These are phyloP conservation scores for Spinibarbus caldwelli DNA, from an alignment of 2,797 vertebrate species.

Conservation along the genomic window DNA sequence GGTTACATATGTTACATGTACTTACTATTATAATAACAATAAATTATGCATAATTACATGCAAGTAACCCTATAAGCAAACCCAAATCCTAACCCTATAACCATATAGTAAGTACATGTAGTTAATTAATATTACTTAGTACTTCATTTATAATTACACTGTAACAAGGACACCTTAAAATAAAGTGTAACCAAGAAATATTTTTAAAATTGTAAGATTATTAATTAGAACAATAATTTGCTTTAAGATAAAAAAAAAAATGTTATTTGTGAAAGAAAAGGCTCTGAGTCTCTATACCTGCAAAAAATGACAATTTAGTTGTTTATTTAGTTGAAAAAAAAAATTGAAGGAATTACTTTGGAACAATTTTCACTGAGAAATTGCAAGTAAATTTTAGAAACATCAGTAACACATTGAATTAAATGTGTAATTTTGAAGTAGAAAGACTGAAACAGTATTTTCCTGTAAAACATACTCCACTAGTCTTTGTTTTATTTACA, in stretches of 20 bases:
- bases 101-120: too few species aligned
- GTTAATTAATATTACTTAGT: too few species aligned
- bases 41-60: too few species aligned
- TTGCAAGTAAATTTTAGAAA: not conserved
- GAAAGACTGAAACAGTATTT: not conserved
- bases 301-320: not conserved
- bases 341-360: not conserved
- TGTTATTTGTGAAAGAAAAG: not conserved
- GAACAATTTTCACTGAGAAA: not conserved
- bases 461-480: not conserved
- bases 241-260: not conserved
- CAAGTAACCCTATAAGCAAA: too few species aligned
- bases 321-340: not conserved
- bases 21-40: too few species aligned
- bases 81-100: too few species aligned
- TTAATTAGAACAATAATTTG: not conserved
- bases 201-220: not conserved
- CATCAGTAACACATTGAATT: not conserved
- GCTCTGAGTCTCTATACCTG: not conserved
- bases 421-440: not conserved
- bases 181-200: too few species aligned
- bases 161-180: too few species aligned
- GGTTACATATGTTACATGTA: too few species aligned
- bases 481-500: not conserved
- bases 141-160: too few species aligned